Conservation (phyloP, 2,113 vertebrate genomes). For the Pipra filicauda region DNA sequence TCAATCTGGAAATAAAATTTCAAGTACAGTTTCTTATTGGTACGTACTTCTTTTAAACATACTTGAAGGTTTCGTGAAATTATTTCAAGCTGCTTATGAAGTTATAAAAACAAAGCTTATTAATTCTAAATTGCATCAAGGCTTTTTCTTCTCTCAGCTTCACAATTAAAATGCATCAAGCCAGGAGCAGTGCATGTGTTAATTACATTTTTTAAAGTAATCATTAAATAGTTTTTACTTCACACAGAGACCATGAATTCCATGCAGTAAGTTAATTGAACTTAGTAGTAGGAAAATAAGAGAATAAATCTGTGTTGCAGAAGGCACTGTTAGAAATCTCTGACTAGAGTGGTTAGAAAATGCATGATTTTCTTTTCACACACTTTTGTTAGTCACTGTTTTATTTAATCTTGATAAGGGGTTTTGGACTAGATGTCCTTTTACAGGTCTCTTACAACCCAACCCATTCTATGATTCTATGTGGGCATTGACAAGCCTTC, state of each 20-base stretch:
- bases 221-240: constrained; percentile 5
- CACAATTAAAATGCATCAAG: not conserved
- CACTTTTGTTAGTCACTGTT: not conserved
- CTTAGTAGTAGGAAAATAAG: not conserved
- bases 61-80: not conserved
- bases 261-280: not conserved
- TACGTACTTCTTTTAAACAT: not conserved
- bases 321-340: not conserved
- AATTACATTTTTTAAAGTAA: constrained; percentile 32
- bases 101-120: not conserved
- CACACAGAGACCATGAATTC: not conserved
- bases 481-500: not conserved
- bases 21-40: not conserved
- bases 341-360: not conserved
- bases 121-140: not conserved
- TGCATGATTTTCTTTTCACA: not conserved
- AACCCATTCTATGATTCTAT: not conserved
- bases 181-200: not conserved
- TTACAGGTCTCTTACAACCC: not conserved
- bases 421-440: not conserved
- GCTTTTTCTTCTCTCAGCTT: not conserved
- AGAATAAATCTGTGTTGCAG: not conserved
- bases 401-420: not conserved
- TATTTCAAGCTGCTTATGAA: not conserved
- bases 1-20: not conserved